Evolutionary conservation across 2,113 vertebrate species (phyloP).

Genomic region (Opisthocomus hoazin): DNA sequence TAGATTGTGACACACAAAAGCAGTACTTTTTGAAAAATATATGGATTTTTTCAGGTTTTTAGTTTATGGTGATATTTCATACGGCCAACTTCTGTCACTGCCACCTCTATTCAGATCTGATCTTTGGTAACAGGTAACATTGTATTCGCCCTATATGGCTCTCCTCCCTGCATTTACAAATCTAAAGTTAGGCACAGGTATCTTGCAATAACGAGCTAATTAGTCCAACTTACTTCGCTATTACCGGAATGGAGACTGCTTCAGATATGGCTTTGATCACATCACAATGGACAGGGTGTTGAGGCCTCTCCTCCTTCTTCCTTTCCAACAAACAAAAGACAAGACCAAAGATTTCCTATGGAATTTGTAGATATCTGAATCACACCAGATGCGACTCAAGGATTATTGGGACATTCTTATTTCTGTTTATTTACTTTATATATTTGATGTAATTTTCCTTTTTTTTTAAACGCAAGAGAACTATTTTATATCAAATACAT

Average conservation of each 20-base stretch:
- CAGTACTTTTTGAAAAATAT: neutral
- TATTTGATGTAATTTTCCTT: neutral
- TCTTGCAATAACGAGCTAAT: neutral
- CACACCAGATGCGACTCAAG: neutral
- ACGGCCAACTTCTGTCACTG: neutral
- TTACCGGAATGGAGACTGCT: constrained; percentile 87
- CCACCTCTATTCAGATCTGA: neutral
- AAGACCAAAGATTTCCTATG: neutral
- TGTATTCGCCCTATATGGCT: neutral
- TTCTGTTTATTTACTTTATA: neutral
- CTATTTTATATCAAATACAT: neutral
- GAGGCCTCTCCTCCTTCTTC: constrained; percentile 90
- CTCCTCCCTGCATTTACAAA: neutral
- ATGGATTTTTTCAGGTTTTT: too few species aligned
- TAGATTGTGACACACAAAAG: neutral
- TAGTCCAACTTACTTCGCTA: constrained; percentile 87
- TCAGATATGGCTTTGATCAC: constrained; percentile 85
- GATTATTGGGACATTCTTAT: neutral
- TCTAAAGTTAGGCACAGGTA: neutral
- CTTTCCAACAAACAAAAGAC: constrained; percentile 68
- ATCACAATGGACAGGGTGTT: constrained; percentile 90
- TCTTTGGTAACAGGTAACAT: neutral
- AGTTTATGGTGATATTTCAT: neutral
- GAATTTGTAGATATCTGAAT: neutral
- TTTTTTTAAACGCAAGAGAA: neutral